phyloP scores from a whole-genome alignment of 2,797 vertebrate species.

The Anguilla anguilla region DNA sequence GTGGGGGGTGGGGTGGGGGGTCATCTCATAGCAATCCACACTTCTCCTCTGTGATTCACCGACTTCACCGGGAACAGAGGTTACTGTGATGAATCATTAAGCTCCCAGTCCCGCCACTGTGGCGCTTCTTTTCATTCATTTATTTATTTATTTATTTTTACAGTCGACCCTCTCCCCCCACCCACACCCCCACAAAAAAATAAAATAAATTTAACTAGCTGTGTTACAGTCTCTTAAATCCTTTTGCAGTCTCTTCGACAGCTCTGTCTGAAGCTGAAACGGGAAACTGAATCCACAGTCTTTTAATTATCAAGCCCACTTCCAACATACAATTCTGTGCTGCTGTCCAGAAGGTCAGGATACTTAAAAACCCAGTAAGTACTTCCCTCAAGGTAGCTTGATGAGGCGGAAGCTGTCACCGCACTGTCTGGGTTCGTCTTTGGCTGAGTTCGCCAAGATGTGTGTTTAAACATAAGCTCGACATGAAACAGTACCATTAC shows the following conservation, averaged over 20 bases:
- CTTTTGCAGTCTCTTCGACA: neutral
- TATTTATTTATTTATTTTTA: neutral
- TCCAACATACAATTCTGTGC: too few relatives aligned
- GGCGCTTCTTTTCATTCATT: slow-evolving; percentile 62
- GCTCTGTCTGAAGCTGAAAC: neutral
- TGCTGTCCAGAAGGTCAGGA: neutral
- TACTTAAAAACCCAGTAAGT: neutral
- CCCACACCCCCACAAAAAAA: neutral
- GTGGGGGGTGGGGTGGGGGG: neutral
- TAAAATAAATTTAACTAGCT: neutral
- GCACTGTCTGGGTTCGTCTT: neutral
- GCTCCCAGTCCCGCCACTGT: slow-evolving; percentile 63
- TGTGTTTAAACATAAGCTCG: neutral
- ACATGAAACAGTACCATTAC: neutral
- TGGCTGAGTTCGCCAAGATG: neutral
- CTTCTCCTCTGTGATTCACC: slow-evolving; percentile 61
- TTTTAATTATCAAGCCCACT: too few relatives aligned
- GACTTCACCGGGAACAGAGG: slow-evolving; percentile 73
- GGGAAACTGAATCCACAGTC: too few relatives aligned
- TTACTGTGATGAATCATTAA: slow-evolving; percentile 75
- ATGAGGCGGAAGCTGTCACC: neutral
- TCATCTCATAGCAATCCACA: slow-evolving; percentile 64
- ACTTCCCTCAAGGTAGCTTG: neutral
- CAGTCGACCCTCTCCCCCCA: neutral
- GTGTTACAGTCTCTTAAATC: neutral